Evolutionary conservation across 2,797 vertebrate genomes (phyloP), one percentile per base, ranked within the genome.

Genomic region (Pempheris klunzingeri): DNA sequence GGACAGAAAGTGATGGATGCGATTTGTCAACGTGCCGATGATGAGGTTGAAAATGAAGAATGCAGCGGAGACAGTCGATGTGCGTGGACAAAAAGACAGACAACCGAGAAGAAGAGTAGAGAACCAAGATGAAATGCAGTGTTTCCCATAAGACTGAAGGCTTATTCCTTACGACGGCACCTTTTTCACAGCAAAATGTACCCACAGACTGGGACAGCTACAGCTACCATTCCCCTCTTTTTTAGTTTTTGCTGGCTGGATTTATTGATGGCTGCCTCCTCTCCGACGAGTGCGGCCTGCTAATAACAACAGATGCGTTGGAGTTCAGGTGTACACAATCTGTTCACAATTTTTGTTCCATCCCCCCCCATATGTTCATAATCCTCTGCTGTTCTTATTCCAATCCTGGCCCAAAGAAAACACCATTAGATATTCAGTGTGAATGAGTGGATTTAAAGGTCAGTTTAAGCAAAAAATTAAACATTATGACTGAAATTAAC

Each of bases 1-100:
- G 47, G 53, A 71, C 72, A 46, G 54, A 57, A 32, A 52, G 57
- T 63, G 70, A 83, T 73, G 82, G 63, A 77, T 67, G 74, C 24
- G 54, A 69, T 77, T 59, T 62, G 62, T 70, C 70, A 66, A 63
- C 13, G 59, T 2, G 47, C 32, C 34, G 67, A 66, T 41, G 53
- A 78, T 50, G 46, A 71, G 38, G 59, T 30, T 41, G 46, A 54
- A 77, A 77, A 60, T 74, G 72, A 88, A 60, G 63, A 65, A 83
- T 54, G 78, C 71, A 55, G 32, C 3, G 32, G 61, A 65, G 52
- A 63, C 7, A 17, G 67, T 18, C 1, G 22, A 75, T 52, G 50
- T 18, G 26, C 10, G 13, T 30, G n/a, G 75, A 86, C 50, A 57
- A 28, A 12, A 49, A 66, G 44, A 46, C 65, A 32, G 68, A 44